phyloP scores from a whole-genome alignment of 1,140 invertebrate genomes.

The Centruroides sculpturatus region DNA sequence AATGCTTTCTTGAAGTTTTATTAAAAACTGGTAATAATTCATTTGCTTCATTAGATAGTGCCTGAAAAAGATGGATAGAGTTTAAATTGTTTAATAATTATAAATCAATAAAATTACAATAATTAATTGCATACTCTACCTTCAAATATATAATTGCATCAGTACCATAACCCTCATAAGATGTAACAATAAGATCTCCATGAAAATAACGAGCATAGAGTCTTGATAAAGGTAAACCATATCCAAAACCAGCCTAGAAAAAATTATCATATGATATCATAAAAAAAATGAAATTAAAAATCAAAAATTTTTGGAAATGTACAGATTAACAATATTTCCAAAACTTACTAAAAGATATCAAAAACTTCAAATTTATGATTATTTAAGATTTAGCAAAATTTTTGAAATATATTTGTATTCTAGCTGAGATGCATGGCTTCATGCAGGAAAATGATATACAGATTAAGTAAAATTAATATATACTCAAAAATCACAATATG shows the following conservation, averaged over 20 bases:
- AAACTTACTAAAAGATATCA: too few species aligned
- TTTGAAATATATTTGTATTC: too few species aligned
- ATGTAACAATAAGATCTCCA: conserved; percentile 80
- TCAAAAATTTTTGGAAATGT: too few species aligned
- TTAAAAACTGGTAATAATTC: conserved; percentile 93
- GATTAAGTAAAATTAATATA: too few species aligned
- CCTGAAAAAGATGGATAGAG: conserved; percentile 36
- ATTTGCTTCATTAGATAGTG: conserved; percentile 84
- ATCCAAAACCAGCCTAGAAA: conserved; percentile 69
- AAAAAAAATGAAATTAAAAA: too few species aligned
- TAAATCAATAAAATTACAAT: conserved; percentile 5
- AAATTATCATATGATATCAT: too few species aligned
- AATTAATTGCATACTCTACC: conserved; percentile 38
- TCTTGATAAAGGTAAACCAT: conserved; percentile 88
- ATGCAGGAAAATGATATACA: too few species aligned
- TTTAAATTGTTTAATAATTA: background rate
- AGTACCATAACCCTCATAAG: conserved; percentile 91
- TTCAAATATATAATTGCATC: conserved; percentile 94
- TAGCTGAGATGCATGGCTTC: too few species aligned
- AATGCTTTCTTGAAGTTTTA: conserved; percentile 81
- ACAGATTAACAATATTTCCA: too few species aligned
- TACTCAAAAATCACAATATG: too few species aligned
- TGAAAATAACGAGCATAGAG: conserved; percentile 89
- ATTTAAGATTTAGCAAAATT: too few species aligned
- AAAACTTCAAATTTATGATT: too few species aligned